A percentile compares a stretch with the other conserved stretches of the same genome.
Conservation (phyloP, 1,140 invertebrate genomes). For the Drosophila tani region DNA sequence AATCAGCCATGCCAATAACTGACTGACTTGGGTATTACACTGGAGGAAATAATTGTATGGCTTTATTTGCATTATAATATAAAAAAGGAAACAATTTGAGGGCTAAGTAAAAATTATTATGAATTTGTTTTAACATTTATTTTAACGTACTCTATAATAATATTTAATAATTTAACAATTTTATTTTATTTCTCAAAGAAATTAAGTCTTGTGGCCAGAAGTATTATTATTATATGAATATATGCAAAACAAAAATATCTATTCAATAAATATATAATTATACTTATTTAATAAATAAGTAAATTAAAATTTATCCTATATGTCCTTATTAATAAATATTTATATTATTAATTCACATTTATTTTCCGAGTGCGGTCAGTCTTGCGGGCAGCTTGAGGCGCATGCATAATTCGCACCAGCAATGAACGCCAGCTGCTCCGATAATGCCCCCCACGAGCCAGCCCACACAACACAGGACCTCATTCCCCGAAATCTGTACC, state of each 20-base stretch:
- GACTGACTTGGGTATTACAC: slow-evolving; percentile 30
- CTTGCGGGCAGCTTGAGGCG: slow-evolving; percentile 58
- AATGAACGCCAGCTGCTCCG: slow-evolving; percentile 61
- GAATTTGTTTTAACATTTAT: too few species aligned
- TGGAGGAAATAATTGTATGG: neutral
- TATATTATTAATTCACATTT: too few species aligned
- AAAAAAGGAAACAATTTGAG: neutral
- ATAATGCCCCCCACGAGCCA: slow-evolving; percentile 38
- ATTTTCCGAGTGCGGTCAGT: slow-evolving; percentile 7
- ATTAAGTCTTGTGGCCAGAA: neutral
- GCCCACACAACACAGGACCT: slow-evolving; percentile 8
- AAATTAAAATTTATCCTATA: too few species aligned
- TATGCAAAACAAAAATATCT: neutral
- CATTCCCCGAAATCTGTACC: neutral
- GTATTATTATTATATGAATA: neutral
- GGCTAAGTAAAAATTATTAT: too few species aligned
- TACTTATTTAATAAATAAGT: too few species aligned
- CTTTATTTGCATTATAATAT: neutral
- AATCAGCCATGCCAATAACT: slow-evolving; percentile 59
- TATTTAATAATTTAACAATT: neutral
- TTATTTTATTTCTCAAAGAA: neutral
- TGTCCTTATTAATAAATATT: too few species aligned
- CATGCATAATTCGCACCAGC: slow-evolving; percentile 70
- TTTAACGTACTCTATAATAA: neutral
- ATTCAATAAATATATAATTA: too few species aligned